Conservation (phyloP, 2,113 vertebrate genomes). For the Caretta caretta region DNA sequence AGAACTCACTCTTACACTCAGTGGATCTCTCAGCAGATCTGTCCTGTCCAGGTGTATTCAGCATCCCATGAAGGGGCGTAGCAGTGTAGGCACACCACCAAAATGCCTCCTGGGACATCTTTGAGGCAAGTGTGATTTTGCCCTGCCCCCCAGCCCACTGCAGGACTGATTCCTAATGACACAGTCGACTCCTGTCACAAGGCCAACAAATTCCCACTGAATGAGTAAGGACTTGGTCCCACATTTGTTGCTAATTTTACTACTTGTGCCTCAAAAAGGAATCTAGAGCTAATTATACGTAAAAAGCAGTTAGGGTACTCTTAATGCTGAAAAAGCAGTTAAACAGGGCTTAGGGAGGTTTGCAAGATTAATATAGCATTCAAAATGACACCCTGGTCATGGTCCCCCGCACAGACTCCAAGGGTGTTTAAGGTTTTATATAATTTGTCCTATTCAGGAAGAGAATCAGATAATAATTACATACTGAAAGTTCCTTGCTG, state of each 20-base stretch:
- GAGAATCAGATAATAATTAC: neutral
- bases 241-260: neutral
- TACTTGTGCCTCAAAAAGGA: neutral
- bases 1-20: neutral
- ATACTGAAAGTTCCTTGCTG: neutral
- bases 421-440: neutral
- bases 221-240: neutral
- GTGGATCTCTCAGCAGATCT: neutral
- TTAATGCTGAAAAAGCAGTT: neutral
- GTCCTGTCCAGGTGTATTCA: too few relatives aligned
- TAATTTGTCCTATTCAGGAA: neutral
- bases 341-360: neutral
- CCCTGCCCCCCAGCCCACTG: neutral
- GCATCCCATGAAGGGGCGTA: neutral
- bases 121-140: neutral
- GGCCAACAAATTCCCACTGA: neutral
- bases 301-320: neutral
- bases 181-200: neutral
- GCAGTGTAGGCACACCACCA: neutral
- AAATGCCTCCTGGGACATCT: neutral
- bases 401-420: neutral
- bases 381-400: neutral
- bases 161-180: neutral
- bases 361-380: neutral
- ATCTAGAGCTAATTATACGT: neutral